Percentiles rank a stretch among this genome's conserved stretches.
Evolutionary conservation across 2,888 invertebrate species (phyloP).

Genomic region (Callosobruchus maculatus): DNA sequence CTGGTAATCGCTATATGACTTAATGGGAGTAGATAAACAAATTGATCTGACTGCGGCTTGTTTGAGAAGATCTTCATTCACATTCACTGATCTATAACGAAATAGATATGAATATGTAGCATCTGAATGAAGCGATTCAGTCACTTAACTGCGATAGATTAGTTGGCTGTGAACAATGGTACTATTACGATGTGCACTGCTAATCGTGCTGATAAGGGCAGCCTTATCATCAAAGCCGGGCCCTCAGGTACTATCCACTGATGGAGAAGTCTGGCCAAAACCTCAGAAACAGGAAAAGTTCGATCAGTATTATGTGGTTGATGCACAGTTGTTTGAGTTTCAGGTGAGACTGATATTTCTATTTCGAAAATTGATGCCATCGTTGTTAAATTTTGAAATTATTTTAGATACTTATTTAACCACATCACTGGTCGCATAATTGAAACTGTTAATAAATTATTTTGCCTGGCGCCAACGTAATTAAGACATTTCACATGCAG

Average conservation of each 20-base stretch:
- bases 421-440: too few species aligned
- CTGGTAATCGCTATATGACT: too few species aligned
- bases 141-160: neutral
- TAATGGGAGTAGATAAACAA: too few species aligned
- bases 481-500: too few species aligned
- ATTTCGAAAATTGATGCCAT: neutral
- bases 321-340: constrained; percentile 52
- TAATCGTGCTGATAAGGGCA: neutral
- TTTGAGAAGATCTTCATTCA: too few species aligned
- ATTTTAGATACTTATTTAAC: too few species aligned
- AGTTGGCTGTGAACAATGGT: neutral
- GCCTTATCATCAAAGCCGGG: too few species aligned
- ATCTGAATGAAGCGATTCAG: neutral
- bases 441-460: too few species aligned
- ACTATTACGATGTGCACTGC: neutral
- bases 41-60: too few species aligned
- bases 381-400: too few species aligned
- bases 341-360: constrained; percentile 49
- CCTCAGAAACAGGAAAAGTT: constrained; percentile 54
- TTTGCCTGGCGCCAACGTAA: too few species aligned
- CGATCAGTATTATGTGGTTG: constrained; percentile 47
- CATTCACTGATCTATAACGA: neutral
- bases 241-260: constrained; percentile 55
- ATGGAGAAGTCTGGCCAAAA: constrained; percentile 68
- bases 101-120: neutral